Base-by-base conservation (phyloP, 2,113 vertebrate genomes). In the Zosterops pallidus region DNA sequence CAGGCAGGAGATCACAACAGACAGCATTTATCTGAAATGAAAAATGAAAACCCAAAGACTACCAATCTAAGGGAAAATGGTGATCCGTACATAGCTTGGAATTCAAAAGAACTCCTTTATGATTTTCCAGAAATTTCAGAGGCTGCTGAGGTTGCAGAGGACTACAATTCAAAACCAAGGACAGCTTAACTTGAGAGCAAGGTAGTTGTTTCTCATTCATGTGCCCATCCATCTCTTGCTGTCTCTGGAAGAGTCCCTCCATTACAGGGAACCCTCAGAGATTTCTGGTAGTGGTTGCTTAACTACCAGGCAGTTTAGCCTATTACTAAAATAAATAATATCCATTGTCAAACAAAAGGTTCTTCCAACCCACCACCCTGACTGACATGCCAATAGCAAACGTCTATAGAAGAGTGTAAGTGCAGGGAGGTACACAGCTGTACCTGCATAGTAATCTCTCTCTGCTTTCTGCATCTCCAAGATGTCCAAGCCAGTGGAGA, bases 101-200 rank as follows among this genome's bases (percentile, higher is more conserved):
- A 59, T 68, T 91, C 87, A 89, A 56, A 75, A 85, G 22, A 47
- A 59, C 16, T 75, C 35, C 56, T 90, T 86, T 62, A 91, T 46
- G 65, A 85, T 82, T 68, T 78, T 82, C 44, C 16, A 93, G 67
- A 87, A 91, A 91, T 79, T 95, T 95, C 78, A 85, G 82, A 87
- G 41, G 72, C 75, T 90, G 49, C 52, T 87, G 68, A 76, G 44
- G 67, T 59, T 95, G 63, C 57, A 86, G 49, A 80, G 24, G 10
- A 87, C 77, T 56, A 76, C 74, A 94, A 56, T 68, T 93, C 84
- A 94, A 69, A 79, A 23, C 16, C 31, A 76, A 76, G 19, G 65
- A 79, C 65, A 90, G 74, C 63, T 72, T 90, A 91, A 90, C 65
- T 72, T 59, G 7, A 28, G 41, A 79, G 44, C 47, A 63, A 75